Base-by-base conservation (phyloP, 2,797 vertebrate genomes). In the Phalloptychus januarius region DNA sequence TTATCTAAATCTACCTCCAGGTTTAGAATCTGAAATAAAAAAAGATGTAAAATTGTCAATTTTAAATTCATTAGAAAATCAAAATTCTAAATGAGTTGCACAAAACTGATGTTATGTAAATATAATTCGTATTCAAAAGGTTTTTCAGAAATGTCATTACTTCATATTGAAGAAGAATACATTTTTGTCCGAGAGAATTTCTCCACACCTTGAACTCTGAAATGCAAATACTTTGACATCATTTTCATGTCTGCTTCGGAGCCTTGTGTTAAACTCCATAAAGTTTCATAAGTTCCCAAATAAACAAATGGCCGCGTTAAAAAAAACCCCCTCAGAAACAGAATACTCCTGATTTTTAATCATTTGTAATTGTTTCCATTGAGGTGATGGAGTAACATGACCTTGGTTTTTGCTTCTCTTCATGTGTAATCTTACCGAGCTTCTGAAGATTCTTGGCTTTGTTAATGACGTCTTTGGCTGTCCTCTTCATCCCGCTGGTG, bases 381-480 rank as follows among this genome's bases (percentile, higher is more conserved):
- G 33, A 45, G 20, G 8, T 36, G 33, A 63, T n/a, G 7, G 18
- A 36, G 18, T 7, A 18, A 20, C 7, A 16, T 16, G 6, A 61
- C 31, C 52, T 56, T 56, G 0, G 10, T 65, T 42, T 42, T 71
- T 71, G 7, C 69, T 18, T n/a, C 50, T 13, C 1, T 8, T 80
- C n/a, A 0, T 46, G 0, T 31, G 2, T n/a, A 25, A 50, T 7
- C 89, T 82, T 92, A 99, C 98, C 98, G 33, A 99, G 97, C 90
- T 97, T 97, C 76, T 99, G 98, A 31, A 99, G 96, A 80, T 97
- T 99, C 94, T 99, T 99, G 82, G 98, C 98, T 95, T 99, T 99
- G 93, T 97, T 95, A 88, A 99, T 99, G 87, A 99, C 97, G 63
- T 99, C 98, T 95, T 99, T 99, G 75, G 98, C 97, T 0, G 96